phyloP scores from a whole-genome alignment of 2,113 vertebrate genomes.

The Alethe diademata region DNA sequence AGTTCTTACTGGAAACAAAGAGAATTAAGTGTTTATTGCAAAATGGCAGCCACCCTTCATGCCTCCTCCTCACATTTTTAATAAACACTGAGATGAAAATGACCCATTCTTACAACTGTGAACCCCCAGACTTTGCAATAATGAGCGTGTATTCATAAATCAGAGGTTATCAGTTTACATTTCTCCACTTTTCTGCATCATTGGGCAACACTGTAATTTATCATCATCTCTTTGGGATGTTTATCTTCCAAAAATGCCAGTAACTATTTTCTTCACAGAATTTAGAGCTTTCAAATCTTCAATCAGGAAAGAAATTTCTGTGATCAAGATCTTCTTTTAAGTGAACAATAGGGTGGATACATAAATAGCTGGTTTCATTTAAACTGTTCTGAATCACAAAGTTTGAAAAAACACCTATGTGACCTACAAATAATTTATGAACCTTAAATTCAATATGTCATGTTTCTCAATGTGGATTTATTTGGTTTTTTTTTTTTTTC shows the following conservation, averaged over 20 bases:
- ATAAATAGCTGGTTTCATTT: background rate
- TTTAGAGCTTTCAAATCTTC: background rate
- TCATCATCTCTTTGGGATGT: conserved; percentile 32
- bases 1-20: background rate
- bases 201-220: conserved; percentile 32
- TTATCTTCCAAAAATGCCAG: conserved; percentile 32
- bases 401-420: background rate
- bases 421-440: background rate
- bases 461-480: background rate
- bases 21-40: background rate
- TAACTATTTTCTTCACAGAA: conserved; percentile 20
- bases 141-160: background rate
- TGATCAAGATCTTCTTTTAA: background rate
- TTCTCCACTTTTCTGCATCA: conserved; percentile 34
- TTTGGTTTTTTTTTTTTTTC: background rate
- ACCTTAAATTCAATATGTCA: background rate
- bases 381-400: background rate
- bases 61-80: background rate
- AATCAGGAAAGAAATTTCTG: background rate
- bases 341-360: background rate
- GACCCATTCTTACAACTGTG: background rate
- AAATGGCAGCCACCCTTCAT: background rate
- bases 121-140: background rate
- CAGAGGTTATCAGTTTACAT: background rate
- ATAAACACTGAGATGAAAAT: conserved; percentile 17